These are phyloP conservation scores for Catagonus wagneri DNA, from an alignment of 2,113 vertebrate species.

Conservation along the genomic window DNA sequence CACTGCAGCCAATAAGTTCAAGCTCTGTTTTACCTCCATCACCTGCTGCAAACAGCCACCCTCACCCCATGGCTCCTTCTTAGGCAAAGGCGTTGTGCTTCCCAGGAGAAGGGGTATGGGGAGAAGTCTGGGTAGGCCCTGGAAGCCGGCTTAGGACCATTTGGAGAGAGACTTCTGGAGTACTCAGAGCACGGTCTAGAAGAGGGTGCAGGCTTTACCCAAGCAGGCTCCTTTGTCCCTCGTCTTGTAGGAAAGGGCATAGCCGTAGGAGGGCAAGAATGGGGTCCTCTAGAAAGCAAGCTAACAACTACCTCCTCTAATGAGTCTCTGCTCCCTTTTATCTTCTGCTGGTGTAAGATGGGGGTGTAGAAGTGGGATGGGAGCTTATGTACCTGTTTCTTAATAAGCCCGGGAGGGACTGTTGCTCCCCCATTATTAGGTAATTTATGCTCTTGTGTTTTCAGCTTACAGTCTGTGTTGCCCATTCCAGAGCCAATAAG, in stretches of 20 bases:
- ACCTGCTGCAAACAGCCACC: background rate
- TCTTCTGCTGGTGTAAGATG: background rate
- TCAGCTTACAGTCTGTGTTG: background rate
- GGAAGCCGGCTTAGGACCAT: background rate
- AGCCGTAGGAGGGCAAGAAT: background rate
- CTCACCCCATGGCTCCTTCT: background rate
- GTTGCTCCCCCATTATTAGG: background rate
- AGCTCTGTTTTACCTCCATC: background rate
- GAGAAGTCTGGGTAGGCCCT: background rate
- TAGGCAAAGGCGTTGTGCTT: background rate
- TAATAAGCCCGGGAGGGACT: background rate
- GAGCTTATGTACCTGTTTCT: background rate
- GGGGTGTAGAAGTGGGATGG: background rate
- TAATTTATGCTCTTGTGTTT: background rate
- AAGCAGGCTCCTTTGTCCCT: background rate
- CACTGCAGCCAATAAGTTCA: background rate
- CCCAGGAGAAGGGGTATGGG: background rate
- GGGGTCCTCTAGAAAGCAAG: background rate
- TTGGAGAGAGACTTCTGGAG: background rate
- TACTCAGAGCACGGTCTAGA: background rate
- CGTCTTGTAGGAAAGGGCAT: background rate
- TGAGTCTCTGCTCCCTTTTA: background rate
- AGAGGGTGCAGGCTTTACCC: background rate
- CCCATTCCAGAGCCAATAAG: background rate
- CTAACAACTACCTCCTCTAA: background rate